A percentile compares a stretch with the other conserved stretches of the same genome.
These are phyloP conservation scores for Epinephelus moara DNA, from an alignment of 2,113 vertebrate genomes.

Conservation along the genomic window DNA sequence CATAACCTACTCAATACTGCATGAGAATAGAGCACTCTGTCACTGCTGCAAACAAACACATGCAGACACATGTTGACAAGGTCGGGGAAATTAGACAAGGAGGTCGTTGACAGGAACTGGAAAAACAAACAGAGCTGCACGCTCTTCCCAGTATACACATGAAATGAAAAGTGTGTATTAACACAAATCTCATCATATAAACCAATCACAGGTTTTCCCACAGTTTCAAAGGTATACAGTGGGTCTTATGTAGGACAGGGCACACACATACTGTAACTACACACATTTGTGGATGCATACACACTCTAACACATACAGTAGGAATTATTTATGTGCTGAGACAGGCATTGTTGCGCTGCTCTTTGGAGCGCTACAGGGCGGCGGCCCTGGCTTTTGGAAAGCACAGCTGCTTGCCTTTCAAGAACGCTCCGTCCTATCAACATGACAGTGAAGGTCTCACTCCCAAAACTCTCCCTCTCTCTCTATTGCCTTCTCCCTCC, in stretches of 20 bases:
- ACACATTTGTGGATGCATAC: slow-evolving; percentile 27
- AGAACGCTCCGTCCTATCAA: slow-evolving; percentile 53
- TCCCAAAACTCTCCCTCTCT: slow-evolving; percentile 30
- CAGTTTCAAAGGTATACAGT: neutral
- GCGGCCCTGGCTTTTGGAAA: slow-evolving; percentile 56
- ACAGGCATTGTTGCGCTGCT: slow-evolving; percentile 75
- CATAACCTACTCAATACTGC: slow-evolving; percentile 70
- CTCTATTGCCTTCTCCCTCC: neutral
- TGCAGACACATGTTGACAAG: slow-evolving; percentile 54
- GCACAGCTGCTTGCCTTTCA: slow-evolving; percentile 68
- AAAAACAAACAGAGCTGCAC: slow-evolving; percentile 19
- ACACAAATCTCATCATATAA: neutral
- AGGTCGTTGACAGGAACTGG: slow-evolving; percentile 14
- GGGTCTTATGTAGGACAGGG: slow-evolving; percentile 7
- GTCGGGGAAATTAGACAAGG: slow-evolving; percentile 43
- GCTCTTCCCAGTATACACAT: neutral
- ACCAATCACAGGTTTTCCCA: neutral
- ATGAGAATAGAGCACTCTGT: slow-evolving; percentile 65
- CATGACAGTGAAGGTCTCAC: slow-evolving; percentile 61
- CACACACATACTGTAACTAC: slow-evolving; percentile 17
- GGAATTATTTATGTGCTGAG: slow-evolving; percentile 81
- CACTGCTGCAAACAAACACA: slow-evolving; percentile 63
- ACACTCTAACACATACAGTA: slow-evolving; percentile 19
- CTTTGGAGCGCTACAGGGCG: slow-evolving; percentile 68
- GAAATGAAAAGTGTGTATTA: neutral